Evolutionary conservation across 2,113 vertebrate species (phyloP), one percentile per base, ranked within the genome.

Genomic region (Mesitornis unicolor): DNA sequence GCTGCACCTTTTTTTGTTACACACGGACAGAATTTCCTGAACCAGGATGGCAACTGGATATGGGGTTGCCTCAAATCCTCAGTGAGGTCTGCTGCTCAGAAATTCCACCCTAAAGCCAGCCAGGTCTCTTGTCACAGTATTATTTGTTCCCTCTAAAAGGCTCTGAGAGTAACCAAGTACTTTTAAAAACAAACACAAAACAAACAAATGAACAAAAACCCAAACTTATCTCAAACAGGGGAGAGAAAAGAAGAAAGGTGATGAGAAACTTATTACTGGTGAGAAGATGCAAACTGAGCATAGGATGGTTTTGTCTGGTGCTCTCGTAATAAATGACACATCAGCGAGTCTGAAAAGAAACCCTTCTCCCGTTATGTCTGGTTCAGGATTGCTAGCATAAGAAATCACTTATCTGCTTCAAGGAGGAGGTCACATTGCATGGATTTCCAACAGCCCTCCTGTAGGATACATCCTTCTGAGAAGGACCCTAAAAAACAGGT

Each of bases 1-100:
- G 6, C 71, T 88, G 76, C 92, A 94, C 92, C 68, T 85, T 93
- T 97, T 78, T 78, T 90, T 91, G 89, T 90, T 95, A 88, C 75
- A 57, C 71, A 86, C 50, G 90, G 83, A 31, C 64, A 87, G 78
- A 51, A 63, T 83, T 94, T 83, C 45, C 47, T 86, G 67, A 90
- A 90, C 38, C 24, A 74, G 59, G 29, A 77, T 1, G 5, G 82
- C 82, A 96, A 93, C 64, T 95, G 79, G 91, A 93, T 91, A 90
- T 0, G 4, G 67, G 71, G 36, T 85, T 95, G 87, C 84, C 85
- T 94, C 90, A 93, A 97, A 94, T 89, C 84, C 84, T 82, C 3
- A 0, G 70, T 15, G 8, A 94, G 68, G 71, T 87, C 71, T 90
- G 84, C 78, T 2, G 2, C 59, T 95, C 82, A 93, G 79, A 91